A percentile compares a stretch with the other conserved stretches of the same genome.
These are phyloP conservation scores for Nematolebias whitei DNA, from an alignment of 2,113 vertebrate genomes.

Conservation along the genomic window DNA sequence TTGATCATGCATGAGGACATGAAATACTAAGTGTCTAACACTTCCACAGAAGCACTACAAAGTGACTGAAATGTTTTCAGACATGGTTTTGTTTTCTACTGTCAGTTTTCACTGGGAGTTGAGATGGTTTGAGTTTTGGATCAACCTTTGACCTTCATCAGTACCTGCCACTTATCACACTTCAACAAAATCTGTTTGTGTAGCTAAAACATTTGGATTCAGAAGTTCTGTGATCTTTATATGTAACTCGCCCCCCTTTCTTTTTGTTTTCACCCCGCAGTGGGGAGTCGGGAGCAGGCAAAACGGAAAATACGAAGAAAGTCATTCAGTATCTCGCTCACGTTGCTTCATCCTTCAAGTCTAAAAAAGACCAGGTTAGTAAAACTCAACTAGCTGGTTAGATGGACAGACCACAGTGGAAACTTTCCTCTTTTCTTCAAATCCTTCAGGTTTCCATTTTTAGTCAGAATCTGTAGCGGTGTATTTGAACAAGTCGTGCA, in stretches of 20 bases:
- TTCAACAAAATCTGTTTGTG: no score
- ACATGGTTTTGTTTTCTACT: no score
- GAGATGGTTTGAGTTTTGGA: no score
- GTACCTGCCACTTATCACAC: no score
- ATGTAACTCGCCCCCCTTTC: rapidly evolving
- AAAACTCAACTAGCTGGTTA: background rate
- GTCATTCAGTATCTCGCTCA: constrained; percentile 81
- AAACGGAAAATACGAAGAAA: constrained; percentile 82
- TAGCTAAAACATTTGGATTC: no score
- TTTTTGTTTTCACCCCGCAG: constrained; percentile 32
- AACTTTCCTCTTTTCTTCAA: background rate
- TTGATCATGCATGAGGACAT: no score
- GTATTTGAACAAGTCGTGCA: background rate
- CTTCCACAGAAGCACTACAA: no score
- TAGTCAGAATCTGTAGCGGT: background rate
- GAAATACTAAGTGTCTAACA: no score
- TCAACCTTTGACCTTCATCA: no score
- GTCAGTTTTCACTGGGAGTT: no score
- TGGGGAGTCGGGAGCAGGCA: constrained; percentile 81
- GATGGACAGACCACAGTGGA: background rate
- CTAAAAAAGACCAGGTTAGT: constrained; percentile 79
- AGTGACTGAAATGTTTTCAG: no score
- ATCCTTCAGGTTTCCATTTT: background rate
- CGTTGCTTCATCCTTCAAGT: constrained; percentile 78
- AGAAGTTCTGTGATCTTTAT: no score